Percentiles rank a stretch among this genome's conserved stretches.
Conservation (phyloP, 1,140 invertebrate genomes). For the Sycobia sp. region DNA sequence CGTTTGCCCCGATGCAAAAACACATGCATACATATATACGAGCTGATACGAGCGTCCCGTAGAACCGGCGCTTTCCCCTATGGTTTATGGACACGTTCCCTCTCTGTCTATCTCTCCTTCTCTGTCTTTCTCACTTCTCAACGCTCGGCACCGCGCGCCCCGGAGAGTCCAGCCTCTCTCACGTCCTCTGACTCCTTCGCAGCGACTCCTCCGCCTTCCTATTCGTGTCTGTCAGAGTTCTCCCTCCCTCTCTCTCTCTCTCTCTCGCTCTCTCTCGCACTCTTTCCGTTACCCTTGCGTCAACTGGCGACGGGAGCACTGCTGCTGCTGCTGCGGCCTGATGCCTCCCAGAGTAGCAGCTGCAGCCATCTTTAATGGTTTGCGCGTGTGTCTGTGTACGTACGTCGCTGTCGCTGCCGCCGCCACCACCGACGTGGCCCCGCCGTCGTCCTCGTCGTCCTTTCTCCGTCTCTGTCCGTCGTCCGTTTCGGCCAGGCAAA, state of each 20-base stretch:
- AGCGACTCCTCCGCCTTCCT: background rate
- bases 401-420: background rate
- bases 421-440: background rate
- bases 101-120: background rate
- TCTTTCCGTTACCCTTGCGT: conserved; percentile 5
- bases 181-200: background rate
- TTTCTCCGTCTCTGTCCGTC: background rate
- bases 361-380: conserved; percentile 18
- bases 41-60: too few relatives aligned
- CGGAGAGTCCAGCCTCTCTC: background rate
- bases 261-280: background rate
- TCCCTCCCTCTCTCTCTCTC: background rate
- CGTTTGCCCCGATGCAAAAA: too few relatives aligned
- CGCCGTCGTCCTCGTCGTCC: background rate
- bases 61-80: too few relatives aligned
- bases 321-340: too few relatives aligned
- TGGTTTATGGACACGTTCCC: too few relatives aligned
- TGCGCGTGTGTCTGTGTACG: background rate
- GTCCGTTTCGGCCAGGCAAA: too few relatives aligned
- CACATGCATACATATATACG: too few relatives aligned
- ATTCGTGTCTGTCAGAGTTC: background rate
- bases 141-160: background rate
- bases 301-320: background rate
- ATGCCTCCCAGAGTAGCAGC: background rate
- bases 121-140: background rate